Evolutionary conservation across 2,113 vertebrate genomes (phyloP).

Genomic region (Neogale vison): DNA sequence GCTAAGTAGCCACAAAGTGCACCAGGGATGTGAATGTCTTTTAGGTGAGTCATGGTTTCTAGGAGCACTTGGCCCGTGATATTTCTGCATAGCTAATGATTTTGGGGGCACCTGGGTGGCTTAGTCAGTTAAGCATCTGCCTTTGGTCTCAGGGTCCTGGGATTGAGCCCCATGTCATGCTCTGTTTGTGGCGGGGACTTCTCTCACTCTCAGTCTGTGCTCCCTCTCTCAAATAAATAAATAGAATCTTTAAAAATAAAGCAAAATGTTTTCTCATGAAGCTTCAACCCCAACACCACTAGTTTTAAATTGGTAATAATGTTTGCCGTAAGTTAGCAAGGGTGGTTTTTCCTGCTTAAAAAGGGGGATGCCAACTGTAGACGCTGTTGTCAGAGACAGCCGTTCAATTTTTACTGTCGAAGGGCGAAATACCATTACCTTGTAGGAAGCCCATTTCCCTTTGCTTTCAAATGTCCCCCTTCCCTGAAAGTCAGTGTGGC

Average conservation of each 20-base stretch:
- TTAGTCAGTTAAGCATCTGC: not conserved
- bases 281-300: not conserved
- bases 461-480: not conserved
- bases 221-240: not conserved
- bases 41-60: not conserved
- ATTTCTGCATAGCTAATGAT: not conserved
- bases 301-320: not conserved
- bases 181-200: too few species aligned
- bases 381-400: not conserved
- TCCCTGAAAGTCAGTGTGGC: not conserved
- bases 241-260: not conserved
- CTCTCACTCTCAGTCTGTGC: too few species aligned
- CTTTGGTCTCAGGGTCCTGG: too few species aligned
- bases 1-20: not conserved
- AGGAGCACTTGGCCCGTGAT: not conserved
- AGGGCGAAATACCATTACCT: not conserved
- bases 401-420: conserved; percentile 23
- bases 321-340: not conserved
- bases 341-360: not conserved
- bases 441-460: not conserved
- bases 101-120: not conserved
- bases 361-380: not conserved
- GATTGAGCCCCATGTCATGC: not conserved
- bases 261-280: not conserved
- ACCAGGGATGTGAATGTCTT: not conserved